phyloP scores from a whole-genome alignment of 2,797 vertebrate species.

The Heteromormyrus szaboi region DNA sequence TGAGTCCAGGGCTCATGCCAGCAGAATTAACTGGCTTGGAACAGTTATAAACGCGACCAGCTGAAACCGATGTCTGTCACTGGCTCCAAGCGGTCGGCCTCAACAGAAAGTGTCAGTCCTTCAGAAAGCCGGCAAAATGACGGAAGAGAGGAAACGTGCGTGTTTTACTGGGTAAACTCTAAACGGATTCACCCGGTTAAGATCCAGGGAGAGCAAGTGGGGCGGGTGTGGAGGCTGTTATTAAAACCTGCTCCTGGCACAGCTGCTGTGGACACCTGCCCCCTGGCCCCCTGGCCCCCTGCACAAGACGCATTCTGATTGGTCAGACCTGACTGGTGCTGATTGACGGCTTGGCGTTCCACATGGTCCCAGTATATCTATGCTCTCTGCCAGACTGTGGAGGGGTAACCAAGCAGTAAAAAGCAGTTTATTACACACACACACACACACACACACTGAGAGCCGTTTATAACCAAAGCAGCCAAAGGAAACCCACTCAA shows the following conservation, averaged over 20 bases:
- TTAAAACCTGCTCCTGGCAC: neutral
- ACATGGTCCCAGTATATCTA: neutral
- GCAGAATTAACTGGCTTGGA: neutral
- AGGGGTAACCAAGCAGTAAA: neutral
- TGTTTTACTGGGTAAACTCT: neutral
- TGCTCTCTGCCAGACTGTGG: neutral
- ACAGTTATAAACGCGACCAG: slow-evolving; percentile 10
- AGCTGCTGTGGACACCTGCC: neutral
- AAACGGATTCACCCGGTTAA: neutral
- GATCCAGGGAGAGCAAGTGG: neutral
- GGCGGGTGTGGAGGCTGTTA: neutral
- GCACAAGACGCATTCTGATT: neutral
- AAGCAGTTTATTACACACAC: neutral
- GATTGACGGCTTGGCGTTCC: neutral
- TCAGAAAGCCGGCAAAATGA: neutral
- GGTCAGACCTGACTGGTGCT: neutral
- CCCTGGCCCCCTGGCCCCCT: neutral
- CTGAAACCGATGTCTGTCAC: neutral
- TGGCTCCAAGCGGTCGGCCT: neutral
- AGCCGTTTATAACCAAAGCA: neutral
- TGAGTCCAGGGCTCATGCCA: slow-evolving; percentile 33
- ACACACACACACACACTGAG: neutral
- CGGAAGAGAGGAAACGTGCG: neutral
- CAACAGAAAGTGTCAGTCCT: neutral
- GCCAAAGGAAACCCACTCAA: neutral